These are phyloP conservation scores for Plotosus lineatus DNA, from an alignment of 2,113 vertebrate genomes.

Conservation along the genomic window DNA sequence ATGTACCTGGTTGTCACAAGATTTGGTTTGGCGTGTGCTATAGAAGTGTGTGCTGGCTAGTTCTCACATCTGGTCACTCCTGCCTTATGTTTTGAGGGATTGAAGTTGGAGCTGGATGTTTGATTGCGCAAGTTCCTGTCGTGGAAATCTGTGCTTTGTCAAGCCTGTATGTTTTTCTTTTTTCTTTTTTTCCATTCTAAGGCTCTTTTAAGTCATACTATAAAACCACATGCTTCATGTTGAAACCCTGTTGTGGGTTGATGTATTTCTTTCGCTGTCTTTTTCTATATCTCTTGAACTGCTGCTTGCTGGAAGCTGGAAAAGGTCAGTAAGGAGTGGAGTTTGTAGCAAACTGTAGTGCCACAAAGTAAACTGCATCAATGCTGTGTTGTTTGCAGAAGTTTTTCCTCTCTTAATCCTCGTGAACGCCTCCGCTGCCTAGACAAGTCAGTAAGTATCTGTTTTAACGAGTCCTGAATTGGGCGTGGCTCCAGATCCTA, in stretches of 20 bases:
- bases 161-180: constrained; percentile 9
- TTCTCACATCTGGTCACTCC: constrained; percentile 44
- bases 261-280: neutral
- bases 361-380: neutral
- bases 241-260: neutral
- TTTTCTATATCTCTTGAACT: neutral
- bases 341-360: neutral
- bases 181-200: neutral
- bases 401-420: neutral
- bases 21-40: constrained; percentile 16
- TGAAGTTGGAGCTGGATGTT: constrained; percentile 23
- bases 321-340: neutral
- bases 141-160: constrained; percentile 16
- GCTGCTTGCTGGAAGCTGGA: neutral
- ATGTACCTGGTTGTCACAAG: constrained; percentile 34
- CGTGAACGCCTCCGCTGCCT: constrained; percentile 12
- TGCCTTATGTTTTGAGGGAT: constrained; percentile 35
- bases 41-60: neutral
- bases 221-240: neutral
- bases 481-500: constrained; percentile 40
- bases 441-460: constrained; percentile 36
- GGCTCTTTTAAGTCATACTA: neutral
- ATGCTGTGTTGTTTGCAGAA: neutral
- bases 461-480: constrained; percentile 22
- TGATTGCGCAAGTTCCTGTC: constrained; percentile 20